phyloP scores from a whole-genome alignment of 1,140 invertebrate species.

The Musca vetustissima region DNA sequence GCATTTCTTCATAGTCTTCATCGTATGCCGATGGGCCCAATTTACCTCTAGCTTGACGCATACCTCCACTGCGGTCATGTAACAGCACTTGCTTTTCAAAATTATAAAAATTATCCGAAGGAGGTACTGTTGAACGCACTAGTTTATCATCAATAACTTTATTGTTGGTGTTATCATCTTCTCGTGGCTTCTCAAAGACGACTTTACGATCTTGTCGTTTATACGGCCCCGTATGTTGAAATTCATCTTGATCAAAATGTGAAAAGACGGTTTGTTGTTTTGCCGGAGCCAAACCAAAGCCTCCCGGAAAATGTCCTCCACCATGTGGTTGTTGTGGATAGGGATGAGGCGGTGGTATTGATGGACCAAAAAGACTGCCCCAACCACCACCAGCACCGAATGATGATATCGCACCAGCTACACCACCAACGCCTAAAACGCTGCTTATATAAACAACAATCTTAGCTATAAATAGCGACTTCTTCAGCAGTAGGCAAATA shows the following conservation, averaged over 20 bases:
- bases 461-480: conserved; percentile 72
- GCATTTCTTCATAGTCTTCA: conserved; percentile 23
- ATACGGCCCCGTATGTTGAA: conserved; percentile 45
- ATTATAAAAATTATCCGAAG: conserved; percentile 49
- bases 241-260: conserved; percentile 38
- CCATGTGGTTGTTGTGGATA: conserved; percentile 14
- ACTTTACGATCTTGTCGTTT: conserved; percentile 48
- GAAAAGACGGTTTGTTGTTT: conserved; percentile 37
- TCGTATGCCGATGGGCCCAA: conserved; percentile 27
- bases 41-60: conserved; percentile 1
- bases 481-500: conserved; percentile 70
- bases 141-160: neutral
- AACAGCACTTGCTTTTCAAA: conserved; percentile 40
- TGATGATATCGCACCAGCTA: conserved; percentile 47
- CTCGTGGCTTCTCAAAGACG: conserved; percentile 41
- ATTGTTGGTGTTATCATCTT: conserved; percentile 8
- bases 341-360: neutral
- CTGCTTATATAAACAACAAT: conserved; percentile 68
- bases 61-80: conserved; percentile 30
- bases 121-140: neutral
- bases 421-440: conserved; percentile 62
- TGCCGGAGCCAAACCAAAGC: conserved; percentile 39
- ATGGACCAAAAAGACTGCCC: conserved; percentile 24
- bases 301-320: conserved; percentile 24
- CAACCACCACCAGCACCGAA: conserved; percentile 30